These are phyloP conservation scores for Meliscaeva auricollis DNA, from an alignment of 2,888 invertebrate genomes.

Conservation along the genomic window DNA sequence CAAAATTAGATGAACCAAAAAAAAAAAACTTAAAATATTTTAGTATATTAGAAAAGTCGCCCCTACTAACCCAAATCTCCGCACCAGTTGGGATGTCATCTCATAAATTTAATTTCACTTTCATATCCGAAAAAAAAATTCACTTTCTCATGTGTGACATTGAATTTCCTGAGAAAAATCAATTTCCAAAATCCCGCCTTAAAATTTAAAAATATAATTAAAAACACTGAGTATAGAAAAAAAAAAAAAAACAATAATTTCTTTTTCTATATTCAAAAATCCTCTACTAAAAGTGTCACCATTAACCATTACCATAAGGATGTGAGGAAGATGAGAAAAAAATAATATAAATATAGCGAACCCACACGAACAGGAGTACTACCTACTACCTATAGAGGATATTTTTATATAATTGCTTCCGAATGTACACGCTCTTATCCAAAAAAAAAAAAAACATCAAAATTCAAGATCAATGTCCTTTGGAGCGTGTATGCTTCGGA, in stretches of 20 bases:
- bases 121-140: conserved; percentile 13
- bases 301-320: conserved; percentile 72
- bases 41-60: conserved; percentile 38
- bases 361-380: conserved; percentile 27
- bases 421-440: conserved; percentile 78
- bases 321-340: conserved; percentile 53
- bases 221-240: conserved; percentile 23
- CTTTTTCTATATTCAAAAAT: conserved; percentile 42
- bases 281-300: conserved; percentile 74
- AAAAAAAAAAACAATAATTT: conserved; percentile 40
- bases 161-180: conserved; percentile 74
- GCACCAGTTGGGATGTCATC: conserved; percentile 44
- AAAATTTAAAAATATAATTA: conserved; percentile 52
- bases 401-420: conserved; percentile 80
- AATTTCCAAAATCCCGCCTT: conserved; percentile 62
- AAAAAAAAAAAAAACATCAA: conserved; percentile 23
- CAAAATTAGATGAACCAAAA: conserved; percentile 18
- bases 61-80: conserved; percentile 73
- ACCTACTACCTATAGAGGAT: conserved; percentile 25
- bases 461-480: conserved; percentile 74
- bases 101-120: conserved; percentile 63
- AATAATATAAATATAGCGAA: conserved; percentile 3
- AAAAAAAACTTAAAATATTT: conserved; percentile 17
- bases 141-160: conserved; percentile 54
- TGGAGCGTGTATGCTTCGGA: conserved; percentile 67